Evolutionary conservation across 2,888 invertebrate species (phyloP), one percentile per base, ranked within the genome.

Genomic region (Seira ritae): DNA sequence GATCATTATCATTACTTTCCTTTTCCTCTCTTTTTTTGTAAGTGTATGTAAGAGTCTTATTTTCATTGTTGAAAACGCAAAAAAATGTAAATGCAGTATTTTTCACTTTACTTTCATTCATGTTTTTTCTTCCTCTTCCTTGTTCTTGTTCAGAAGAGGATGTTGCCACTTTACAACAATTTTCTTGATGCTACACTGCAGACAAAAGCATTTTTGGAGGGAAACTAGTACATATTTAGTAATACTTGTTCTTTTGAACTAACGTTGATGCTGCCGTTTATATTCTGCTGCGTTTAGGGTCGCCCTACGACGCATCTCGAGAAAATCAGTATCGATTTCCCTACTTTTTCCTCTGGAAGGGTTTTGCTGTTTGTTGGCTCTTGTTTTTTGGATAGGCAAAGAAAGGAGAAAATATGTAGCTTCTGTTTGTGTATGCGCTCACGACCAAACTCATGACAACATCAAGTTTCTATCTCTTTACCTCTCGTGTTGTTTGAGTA

Each of bases 311-410:
- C 12, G 42, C 42, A 12, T 42, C 42, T 42, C 1, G 23, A 75
- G 74, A 74, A 67, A 76, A 76, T 76, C 24, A 68, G 31, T 76
- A 76, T 76, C 69, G 76, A 68, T 76, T 76, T 76, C 76, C 60
- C 76, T 69, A 69, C 76, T 76, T 75, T 75, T 76, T 68, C 75
- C 75, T 12, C 42, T n/a, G n/a, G n/a, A n/a, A n/a, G n/a, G n/a
- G n/a, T n/a, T n/a, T n/a, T n/a, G n/a, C n/a, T n/a, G n/a, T n/a
- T n/a, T n/a, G n/a, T n/a, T n/a, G n/a, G n/a, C n/a, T n/a, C n/a
- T n/a, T n/a, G n/a, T n/a, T n/a, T n/a, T n/a, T n/a, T n/a, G n/a
- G n/a, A n/a, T n/a, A n/a, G n/a, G n/a, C n/a, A n/a, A n/a, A n/a
- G n/a, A n/a, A n/a, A n/a, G n/a, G n/a, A n/a, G n/a, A n/a, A n/a